Base-by-base conservation (phyloP, 2,888 invertebrate species). In the Drosophila neonasuta region DNA sequence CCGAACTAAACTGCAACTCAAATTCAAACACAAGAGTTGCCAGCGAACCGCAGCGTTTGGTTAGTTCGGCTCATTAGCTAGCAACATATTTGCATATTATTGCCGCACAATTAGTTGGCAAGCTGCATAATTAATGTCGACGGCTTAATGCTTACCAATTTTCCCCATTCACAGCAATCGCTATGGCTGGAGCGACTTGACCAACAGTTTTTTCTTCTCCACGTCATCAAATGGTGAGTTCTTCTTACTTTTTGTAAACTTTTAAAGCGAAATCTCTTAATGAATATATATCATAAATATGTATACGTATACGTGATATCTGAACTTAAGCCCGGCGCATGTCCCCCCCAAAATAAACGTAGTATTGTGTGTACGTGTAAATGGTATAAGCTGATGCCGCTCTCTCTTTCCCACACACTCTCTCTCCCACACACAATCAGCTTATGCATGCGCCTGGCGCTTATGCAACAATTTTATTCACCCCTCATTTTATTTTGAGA, bases 101-200 rank as follows among this genome's bases (percentile, higher is more conserved):
- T 72, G 63, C 58, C 65, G 45, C 49, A 46, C 66, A 76, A 77
- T 71, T 70, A 44, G 44, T 49, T 68, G 46, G 46, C 24, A 24
- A 46, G 50, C 63, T 42, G 55, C 65, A 67, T 68, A 65, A 63
- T 82, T 79, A 85, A 82, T 74, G 13, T 29, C 6, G 20, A 11
- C 20, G 20, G n/a, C 24, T 15, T 48, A 49, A 54, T 36, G 46
- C 15, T n/a, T 45, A 46, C 24, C 13, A 17, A 13, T 39, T 34
- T 45, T 11, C n/a, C 24, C 48, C 59, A 45, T 76, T 74, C 56
- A 11, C 85, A 91, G 91, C 87, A 94, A 94, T 90, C 93, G 93
- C 75, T 94, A 93, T 88, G 94, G 94, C 67, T 94, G 94, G 94
- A 93, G 93, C 89, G 93, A 93, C 58, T 91, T 92, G 79, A 93